phyloP scores from a whole-genome alignment of 1,140 invertebrate genomes.

The Hirudo medicinalis region DNA sequence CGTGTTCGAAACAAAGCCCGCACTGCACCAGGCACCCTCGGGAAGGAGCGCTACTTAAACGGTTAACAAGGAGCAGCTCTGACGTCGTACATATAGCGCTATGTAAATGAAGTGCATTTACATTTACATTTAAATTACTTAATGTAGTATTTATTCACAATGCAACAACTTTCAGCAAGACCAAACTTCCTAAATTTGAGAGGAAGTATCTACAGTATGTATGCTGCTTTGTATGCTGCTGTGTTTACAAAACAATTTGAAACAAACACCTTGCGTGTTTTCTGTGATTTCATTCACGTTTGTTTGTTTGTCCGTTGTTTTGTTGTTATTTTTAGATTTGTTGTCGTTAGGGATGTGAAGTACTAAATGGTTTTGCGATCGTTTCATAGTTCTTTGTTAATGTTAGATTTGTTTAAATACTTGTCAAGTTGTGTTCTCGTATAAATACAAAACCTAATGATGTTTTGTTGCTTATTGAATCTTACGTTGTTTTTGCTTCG shows the following conservation, averaged over 20 bases:
- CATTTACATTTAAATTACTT: too few relatives aligned
- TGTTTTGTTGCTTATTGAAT: too few relatives aligned
- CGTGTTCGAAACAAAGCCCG: too few relatives aligned
- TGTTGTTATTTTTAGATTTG: background rate
- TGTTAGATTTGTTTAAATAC: too few relatives aligned
- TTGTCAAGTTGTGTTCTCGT: too few relatives aligned
- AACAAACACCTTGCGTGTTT: background rate
- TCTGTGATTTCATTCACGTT: background rate
- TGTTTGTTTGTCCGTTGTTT: background rate
- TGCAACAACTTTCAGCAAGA: slow-evolving; percentile 64
- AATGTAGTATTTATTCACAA: background rate
- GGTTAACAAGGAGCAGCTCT: too few relatives aligned
- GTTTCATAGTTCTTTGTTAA: background rate
- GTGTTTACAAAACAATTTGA: background rate
- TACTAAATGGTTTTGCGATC: background rate
- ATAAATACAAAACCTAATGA: too few relatives aligned
- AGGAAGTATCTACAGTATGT: slow-evolving; percentile 25
- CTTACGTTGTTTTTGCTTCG: too few relatives aligned
- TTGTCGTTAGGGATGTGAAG: background rate
- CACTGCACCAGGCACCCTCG: too few relatives aligned
- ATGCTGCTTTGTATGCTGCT: background rate
- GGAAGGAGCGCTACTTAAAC: too few relatives aligned
- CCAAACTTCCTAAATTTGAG: slow-evolving; percentile 79
- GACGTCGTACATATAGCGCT: too few relatives aligned
- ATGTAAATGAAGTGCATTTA: too few relatives aligned